These are phyloP conservation scores for Salminus brasiliensis DNA, from an alignment of 2,113 vertebrate species.

Conservation along the genomic window DNA sequence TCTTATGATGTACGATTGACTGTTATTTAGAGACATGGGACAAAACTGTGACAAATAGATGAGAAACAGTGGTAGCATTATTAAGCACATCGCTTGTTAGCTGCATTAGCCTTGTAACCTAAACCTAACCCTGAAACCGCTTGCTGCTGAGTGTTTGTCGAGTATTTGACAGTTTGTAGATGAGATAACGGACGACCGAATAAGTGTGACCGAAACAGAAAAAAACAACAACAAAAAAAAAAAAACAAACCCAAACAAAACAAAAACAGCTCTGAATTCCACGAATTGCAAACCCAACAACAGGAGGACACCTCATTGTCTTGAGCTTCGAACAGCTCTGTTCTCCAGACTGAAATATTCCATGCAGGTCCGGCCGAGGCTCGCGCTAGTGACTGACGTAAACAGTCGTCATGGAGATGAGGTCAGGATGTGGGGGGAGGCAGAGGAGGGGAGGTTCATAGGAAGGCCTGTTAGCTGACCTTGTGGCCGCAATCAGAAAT, in stretches of 20 bases:
- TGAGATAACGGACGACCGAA: background rate
- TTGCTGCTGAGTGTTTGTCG: no score
- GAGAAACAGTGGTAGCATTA: no score
- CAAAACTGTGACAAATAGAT: no score
- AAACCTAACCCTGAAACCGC: no score
- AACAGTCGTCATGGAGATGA: conserved; percentile 70
- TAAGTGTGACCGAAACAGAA: background rate
- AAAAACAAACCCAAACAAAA: no score
- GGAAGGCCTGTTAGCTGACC: conserved; percentile 80
- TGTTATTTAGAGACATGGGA: no score
- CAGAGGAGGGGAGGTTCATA: conserved; percentile 64
- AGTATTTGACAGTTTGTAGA: no score
- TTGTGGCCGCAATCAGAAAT: conserved; percentile 78
- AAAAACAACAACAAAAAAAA: background rate
- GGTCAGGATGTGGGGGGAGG: conserved; percentile 63
- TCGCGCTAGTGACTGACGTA: conserved; percentile 6
- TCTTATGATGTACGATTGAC: no score
- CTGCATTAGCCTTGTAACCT: no score
- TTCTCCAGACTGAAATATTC: conserved; percentile 6
- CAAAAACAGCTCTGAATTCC: no score
- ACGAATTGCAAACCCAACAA: conserved; percentile 1
- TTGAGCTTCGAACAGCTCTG: background rate
- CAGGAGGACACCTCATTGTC: conserved; percentile 32
- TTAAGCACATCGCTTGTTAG: no score
- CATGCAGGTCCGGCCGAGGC: background rate